phyloP scores from a whole-genome alignment of 2,113 vertebrate genomes.

The Pristiophorus japonicus region DNA sequence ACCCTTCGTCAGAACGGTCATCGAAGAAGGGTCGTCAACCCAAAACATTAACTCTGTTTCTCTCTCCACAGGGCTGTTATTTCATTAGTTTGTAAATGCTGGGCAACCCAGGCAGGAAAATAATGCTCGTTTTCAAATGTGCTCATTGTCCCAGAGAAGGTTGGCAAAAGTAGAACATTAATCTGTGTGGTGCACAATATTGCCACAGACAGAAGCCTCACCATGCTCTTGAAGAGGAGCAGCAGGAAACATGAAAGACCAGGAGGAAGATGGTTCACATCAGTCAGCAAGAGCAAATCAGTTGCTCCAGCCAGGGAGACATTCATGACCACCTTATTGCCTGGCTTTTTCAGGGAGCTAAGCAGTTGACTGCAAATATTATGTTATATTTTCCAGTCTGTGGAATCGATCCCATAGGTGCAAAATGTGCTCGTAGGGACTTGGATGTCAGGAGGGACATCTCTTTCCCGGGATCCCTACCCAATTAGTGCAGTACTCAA shows the following conservation, averaged over 20 bases:
- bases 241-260: background rate
- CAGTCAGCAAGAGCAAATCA: background rate
- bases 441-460: background rate
- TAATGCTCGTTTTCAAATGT: background rate
- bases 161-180: constrained; percentile 15
- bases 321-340: background rate
- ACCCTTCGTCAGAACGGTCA: no score
- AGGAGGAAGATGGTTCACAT: background rate
- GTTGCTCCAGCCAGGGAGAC: background rate
- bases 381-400: background rate
- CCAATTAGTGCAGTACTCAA: background rate
- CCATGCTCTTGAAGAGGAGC: background rate
- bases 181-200: background rate
- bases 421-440: background rate
- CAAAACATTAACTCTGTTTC: no score
- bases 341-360: background rate
- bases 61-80: no score
- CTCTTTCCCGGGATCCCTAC: background rate
- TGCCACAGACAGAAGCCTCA: background rate
- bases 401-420: background rate
- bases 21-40: no score
- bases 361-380: background rate
- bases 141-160: background rate
- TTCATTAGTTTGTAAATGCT: background rate
- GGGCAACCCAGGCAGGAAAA: background rate